Conservation (phyloP, 2,888 invertebrate species). For the Eupithecia inturbata region DNA sequence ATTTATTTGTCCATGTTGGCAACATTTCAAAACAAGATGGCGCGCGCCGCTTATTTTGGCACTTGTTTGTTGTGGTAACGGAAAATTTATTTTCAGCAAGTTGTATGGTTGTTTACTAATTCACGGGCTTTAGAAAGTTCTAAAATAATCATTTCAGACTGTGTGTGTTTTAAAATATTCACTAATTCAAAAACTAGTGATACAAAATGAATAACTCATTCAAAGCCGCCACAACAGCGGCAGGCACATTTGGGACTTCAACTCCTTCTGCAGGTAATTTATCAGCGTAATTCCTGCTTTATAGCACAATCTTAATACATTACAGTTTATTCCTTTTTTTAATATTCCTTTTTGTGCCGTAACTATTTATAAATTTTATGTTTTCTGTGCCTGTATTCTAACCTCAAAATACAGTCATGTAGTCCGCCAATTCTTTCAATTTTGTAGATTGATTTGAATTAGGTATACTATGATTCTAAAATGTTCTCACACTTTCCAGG, state of each 20-base stretch:
- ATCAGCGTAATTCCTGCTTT: neutral
- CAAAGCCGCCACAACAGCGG: constrained; percentile 66
- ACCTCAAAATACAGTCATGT: neutral
- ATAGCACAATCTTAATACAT: neutral
- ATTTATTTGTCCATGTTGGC: no score
- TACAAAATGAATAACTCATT: constrained; percentile 68
- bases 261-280: constrained; percentile 65
- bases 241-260: constrained; percentile 66
- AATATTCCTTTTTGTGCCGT: neutral
- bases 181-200: neutral
- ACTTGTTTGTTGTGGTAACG: constrained; percentile 10
- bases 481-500: constrained; percentile 52
- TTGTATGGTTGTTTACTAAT: neutral
- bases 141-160: neutral
- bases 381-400: neutral
- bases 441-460: neutral
- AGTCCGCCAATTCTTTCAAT: neutral
- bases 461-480: neutral
- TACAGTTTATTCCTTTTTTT: neutral
- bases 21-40: constrained; percentile 1
- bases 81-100: neutral
- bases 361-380: neutral
- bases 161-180: neutral
- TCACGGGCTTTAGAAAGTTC: neutral
- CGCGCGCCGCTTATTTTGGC: constrained; percentile 13